phyloP scores from a whole-genome alignment of 2,888 invertebrate genomes.

The Mesorhabditis belari region DNA sequence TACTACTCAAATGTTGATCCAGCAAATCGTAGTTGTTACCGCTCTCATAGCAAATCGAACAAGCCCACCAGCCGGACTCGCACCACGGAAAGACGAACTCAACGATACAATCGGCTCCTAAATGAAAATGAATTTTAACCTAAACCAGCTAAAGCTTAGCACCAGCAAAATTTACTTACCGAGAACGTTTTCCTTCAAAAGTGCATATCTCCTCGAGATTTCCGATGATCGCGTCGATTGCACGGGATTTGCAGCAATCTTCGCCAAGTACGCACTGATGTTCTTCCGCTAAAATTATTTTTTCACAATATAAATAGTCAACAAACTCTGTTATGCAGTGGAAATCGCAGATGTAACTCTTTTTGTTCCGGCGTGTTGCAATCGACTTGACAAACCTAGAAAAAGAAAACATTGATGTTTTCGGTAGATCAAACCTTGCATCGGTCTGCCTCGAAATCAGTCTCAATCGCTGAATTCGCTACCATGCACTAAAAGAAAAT shows the following conservation, averaged over 20 bases:
- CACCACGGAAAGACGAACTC: constrained; percentile 13
- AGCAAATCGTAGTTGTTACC: constrained; percentile 18
- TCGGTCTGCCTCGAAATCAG: background rate
- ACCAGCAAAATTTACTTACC: too few species aligned
- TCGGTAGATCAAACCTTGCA: too few species aligned
- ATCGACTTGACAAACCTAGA: background rate
- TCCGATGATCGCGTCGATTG: background rate
- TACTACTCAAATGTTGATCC: constrained; percentile 21
- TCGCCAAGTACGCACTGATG: background rate
- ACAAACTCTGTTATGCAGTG: background rate
- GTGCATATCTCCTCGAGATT: background rate
- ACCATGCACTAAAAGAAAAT: too few species aligned
- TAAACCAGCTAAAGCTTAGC: background rate
- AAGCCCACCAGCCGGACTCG: constrained; percentile 19
- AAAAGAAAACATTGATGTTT: too few species aligned
- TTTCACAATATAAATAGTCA: background rate
- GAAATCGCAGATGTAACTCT: background rate
- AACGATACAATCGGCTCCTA: constrained; percentile 17
- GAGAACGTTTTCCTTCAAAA: background rate
- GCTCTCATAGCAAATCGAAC: constrained; percentile 23
- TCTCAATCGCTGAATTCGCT: background rate
- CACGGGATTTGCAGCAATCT: background rate
- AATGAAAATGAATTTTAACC: constrained; percentile 1
- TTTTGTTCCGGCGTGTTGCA: background rate
- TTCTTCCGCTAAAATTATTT: background rate